A percentile compares a stretch with the other conserved stretches of the same genome.
Conservation (phyloP, 2,797 vertebrate genomes). For the Notoglanidium macrostoma region DNA sequence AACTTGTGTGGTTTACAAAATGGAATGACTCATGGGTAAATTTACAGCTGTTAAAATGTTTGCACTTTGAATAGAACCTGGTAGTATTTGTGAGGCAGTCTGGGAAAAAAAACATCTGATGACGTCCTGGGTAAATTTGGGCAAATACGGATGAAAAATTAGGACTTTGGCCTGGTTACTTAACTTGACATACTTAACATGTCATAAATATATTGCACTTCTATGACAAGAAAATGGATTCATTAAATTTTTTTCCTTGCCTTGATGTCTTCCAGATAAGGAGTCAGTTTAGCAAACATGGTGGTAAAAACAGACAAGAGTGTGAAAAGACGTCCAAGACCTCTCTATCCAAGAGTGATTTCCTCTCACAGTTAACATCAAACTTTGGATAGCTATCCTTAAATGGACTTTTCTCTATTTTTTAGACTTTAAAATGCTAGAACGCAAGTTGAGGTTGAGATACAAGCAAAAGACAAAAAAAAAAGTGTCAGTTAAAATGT, state of each 20-base stretch:
- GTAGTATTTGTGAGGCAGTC: constrained; percentile 15
- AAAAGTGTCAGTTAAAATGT: neutral
- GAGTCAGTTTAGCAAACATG: neutral
- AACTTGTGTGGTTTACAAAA: constrained; percentile 30
- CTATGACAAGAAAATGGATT: neutral
- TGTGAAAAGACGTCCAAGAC: neutral
- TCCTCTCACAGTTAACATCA: neutral
- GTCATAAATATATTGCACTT: neutral
- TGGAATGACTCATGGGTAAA: constrained; percentile 24
- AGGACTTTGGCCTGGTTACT: too few relatives aligned
- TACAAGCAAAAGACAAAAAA: neutral
- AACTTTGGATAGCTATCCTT: neutral
- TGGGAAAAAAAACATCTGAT: neutral
- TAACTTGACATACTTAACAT: neutral
- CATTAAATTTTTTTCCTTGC: neutral
- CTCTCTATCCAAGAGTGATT: neutral
- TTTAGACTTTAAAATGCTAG: neutral
- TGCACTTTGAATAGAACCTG: constrained; percentile 46
- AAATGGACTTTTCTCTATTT: neutral
- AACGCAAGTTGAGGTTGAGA: neutral
- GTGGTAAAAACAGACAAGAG: neutral
- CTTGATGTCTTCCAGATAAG: neutral
- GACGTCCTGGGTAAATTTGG: neutral
- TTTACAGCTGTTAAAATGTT: constrained; percentile 40
- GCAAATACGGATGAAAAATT: neutral